Conservation (phyloP, 1,140 invertebrate genomes). For the Lycorma delicatula region DNA sequence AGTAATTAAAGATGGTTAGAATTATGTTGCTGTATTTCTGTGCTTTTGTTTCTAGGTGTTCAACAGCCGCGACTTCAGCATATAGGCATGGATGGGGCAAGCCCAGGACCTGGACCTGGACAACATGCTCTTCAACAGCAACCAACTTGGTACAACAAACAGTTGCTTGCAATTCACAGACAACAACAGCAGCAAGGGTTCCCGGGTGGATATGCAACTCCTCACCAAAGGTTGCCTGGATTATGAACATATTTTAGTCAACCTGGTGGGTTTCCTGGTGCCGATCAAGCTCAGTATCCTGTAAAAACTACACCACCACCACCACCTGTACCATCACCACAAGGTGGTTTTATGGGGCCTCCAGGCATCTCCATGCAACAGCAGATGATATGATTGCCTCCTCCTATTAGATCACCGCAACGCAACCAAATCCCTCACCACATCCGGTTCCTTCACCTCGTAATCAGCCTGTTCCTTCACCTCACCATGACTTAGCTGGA, state of each 20-base stretch:
- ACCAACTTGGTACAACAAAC: constrained; percentile 42
- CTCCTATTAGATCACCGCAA: constrained; percentile 67
- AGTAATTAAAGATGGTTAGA: no score
- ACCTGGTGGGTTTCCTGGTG: no score
- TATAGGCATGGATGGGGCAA: no score
- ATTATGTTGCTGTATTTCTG: no score
- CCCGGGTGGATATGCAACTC: constrained; percentile 25
- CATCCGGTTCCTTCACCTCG: constrained; percentile 64
- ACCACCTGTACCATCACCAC: constrained; percentile 55
- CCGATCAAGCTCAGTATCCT: constrained; percentile 31
- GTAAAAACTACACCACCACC: constrained; percentile 61
- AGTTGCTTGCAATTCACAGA: constrained; percentile 40
- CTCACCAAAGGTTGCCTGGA: constrained; percentile 37
- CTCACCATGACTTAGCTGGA: constrained; percentile 42
- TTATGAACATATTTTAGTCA: no score
- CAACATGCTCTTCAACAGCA: no score
- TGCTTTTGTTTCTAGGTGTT: no score
- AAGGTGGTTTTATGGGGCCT: constrained; percentile 70
- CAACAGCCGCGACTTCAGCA: no score
- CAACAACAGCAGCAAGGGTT: constrained; percentile 36
- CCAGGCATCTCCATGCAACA: no score
- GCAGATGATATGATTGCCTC: constrained; percentile 67
- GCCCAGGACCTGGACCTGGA: no score
- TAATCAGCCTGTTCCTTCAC: constrained; percentile 61
- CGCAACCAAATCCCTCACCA: constrained; percentile 68